Percentiles rank a stretch among this genome's conserved stretches.
These are phyloP conservation scores for Nomada ruficornis DNA, from an alignment of 2,888 invertebrate genomes.

Conservation along the genomic window DNA sequence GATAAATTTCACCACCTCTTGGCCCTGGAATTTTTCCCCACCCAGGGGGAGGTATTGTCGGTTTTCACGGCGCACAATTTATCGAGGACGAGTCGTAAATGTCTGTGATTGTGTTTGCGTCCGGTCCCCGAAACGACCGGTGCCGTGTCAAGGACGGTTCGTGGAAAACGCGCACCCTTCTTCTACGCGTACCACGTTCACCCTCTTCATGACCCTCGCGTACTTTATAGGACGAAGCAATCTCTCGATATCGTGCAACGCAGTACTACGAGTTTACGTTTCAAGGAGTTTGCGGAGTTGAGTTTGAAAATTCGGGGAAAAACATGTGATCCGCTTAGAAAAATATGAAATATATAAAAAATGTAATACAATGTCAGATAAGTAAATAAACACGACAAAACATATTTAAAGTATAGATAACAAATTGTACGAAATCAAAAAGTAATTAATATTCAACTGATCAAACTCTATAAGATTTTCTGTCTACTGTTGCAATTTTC, in stretches of 20 bases:
- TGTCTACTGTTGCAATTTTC: no score
- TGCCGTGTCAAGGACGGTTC: conserved; percentile 35
- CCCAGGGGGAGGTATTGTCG: conserved; percentile 58
- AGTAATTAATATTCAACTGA: no score
- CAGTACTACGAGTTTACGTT: neutral
- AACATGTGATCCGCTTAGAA: no score
- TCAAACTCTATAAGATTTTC: no score
- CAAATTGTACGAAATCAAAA: no score
- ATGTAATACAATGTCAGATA: no score
- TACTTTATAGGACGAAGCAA: neutral
- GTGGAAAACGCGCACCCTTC: conserved; percentile 44
- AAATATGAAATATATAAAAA: no score
- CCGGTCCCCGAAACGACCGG: conserved; percentile 68
- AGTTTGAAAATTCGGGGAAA: no score
- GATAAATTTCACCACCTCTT: conserved; percentile 68
- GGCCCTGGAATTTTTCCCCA: conserved; percentile 51
- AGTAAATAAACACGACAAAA: no score
- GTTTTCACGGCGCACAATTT: conserved; percentile 70
- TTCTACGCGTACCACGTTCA: neutral
- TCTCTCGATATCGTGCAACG: neutral
- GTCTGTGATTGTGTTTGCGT: conserved; percentile 63
- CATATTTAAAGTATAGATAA: no score
- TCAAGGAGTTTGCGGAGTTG: no score
- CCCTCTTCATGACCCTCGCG: conserved; percentile 8
- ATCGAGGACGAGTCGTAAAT: conserved; percentile 70